Base-by-base conservation (phyloP, 2,888 invertebrate genomes). In the Nasonovia ribisnigri region DNA sequence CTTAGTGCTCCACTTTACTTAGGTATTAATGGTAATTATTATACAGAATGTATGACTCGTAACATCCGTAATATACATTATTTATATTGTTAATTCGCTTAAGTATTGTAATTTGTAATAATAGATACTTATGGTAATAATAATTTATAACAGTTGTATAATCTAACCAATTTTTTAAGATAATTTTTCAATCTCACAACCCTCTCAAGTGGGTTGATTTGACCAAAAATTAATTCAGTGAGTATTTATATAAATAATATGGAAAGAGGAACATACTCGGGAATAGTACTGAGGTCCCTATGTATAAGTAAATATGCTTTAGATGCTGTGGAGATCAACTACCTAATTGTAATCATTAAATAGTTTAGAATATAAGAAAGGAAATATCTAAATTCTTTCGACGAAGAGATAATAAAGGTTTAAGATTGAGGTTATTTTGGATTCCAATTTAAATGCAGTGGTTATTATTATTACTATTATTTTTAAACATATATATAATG, bases 161-260 rank as follows among this genome's bases (percentile, higher is more conserved):
- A 43, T 26, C 26, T 84, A 84, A 26, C 1, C 46, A 46, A 46
- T 1, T 36, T 42, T 84, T 84, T 54, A 42, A 42, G 2, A 26
- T 86, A 26, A 43, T 57, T 57, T 57, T 24, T 24, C 24, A 84
- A 84, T 20, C 51, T 87, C 87, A 51, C 8, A 48, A 87, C 48
- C 46, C 29, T 87, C 46, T 87, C 87, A 51, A 87, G 51, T n/a
- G 51, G 88, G 51, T 88, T 88, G 11, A n/a, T 51, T 46, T 88
- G 51, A 46, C 88, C 87, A 48, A n/a, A n/a, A 88, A 51, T 87
- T 46, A 29, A 48, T 48, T 26, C 87, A 5, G 87, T 87, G 87
- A 43, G 24, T 87, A 26, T 48, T 48, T 6, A 48, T 46, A n/a
- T n/a, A n/a, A n/a, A n/a, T n/a, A n/a, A n/a, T n/a, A 87, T 87